Percentiles rank a stretch among this genome's conserved stretches.
Conservation (phyloP, 2,888 invertebrate genomes). For the Lissocephala sabroskyi region DNA sequence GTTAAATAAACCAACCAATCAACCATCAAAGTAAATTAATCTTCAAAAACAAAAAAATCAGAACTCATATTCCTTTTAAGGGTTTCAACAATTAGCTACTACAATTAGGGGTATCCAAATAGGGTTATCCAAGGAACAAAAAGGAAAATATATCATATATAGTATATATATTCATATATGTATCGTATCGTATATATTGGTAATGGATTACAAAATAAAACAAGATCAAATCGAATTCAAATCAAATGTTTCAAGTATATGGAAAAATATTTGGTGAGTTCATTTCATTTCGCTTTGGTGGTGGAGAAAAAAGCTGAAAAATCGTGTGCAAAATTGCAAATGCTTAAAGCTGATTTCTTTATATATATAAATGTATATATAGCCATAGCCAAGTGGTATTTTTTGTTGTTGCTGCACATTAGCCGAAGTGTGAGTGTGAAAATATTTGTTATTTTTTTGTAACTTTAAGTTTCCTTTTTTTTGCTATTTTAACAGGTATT, state of each 20-base stretch:
- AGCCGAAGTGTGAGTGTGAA: neutral
- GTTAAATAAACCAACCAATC: conserved; percentile 5
- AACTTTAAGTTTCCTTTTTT: conserved; percentile 11
- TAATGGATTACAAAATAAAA: too few species aligned
- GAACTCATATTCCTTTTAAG: too few species aligned
- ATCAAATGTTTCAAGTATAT: too few species aligned
- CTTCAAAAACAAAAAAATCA: too few species aligned
- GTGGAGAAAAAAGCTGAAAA: conserved; percentile 44
- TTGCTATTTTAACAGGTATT: neutral
- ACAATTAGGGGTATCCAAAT: too few species aligned
- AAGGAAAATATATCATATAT: too few species aligned
- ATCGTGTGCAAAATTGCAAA: conserved; percentile 42
- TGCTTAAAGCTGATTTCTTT: conserved; percentile 47
- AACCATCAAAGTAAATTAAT: too few species aligned
- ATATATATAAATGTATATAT: conserved; percentile 24
- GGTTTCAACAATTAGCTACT: too few species aligned
- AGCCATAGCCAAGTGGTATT: conserved; percentile 31
- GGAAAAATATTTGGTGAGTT: neutral
- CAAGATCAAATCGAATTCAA: too few species aligned
- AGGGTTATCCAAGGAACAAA: too few species aligned
- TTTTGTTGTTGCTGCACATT: conserved; percentile 6
- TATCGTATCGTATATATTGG: too few species aligned
- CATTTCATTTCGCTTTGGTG: neutral
- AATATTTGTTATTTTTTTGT: conserved; percentile 9
- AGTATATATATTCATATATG: too few species aligned